Conservation (phyloP, 1,140 invertebrate genomes). For the Ooceraea biroi region DNA sequence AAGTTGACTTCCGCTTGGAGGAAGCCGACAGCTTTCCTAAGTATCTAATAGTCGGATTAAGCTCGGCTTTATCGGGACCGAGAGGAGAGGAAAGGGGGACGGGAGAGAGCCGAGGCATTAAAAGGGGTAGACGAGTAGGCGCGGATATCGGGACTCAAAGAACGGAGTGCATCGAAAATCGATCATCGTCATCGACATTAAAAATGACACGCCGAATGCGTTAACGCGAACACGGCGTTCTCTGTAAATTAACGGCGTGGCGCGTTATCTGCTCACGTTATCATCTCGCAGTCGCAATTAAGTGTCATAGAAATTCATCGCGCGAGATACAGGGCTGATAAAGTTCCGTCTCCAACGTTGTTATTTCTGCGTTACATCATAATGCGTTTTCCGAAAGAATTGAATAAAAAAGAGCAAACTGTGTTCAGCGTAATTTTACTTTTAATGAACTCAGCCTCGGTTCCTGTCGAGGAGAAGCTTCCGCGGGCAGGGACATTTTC, state of each 20-base stretch:
- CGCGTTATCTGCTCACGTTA: constrained; percentile 15
- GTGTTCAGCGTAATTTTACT: background rate
- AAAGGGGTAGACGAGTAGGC: constrained; percentile 35
- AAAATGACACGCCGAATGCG: constrained; percentile 43
- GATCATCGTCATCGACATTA: constrained; percentile 37
- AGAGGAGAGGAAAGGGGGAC: too few relatives aligned
- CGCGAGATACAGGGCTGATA: too few relatives aligned
- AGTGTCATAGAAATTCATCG: too few relatives aligned
- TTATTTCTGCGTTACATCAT: background rate
- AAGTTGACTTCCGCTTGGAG: constrained; percentile 47
- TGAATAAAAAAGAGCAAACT: background rate
- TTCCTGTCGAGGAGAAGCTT: background rate
- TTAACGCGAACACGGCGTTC: constrained; percentile 22
- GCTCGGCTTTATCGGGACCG: constrained; percentile 36
- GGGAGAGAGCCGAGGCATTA: constrained; percentile 27
- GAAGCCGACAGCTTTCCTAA: constrained; percentile 45
- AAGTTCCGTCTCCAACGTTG: background rate
- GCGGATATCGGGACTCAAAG: constrained; percentile 46
- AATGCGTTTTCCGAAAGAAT: background rate
- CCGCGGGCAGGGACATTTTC: constrained; percentile 2
- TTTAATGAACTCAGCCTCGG: constrained; percentile 26
- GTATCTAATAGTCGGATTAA: constrained; percentile 69
- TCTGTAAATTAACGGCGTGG: constrained; percentile 31
- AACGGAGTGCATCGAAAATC: constrained; percentile 51
- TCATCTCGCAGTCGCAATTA: background rate